These are phyloP conservation scores for Zaprionus vittiger DNA, from an alignment of 1,140 invertebrate species.

Conservation along the genomic window DNA sequence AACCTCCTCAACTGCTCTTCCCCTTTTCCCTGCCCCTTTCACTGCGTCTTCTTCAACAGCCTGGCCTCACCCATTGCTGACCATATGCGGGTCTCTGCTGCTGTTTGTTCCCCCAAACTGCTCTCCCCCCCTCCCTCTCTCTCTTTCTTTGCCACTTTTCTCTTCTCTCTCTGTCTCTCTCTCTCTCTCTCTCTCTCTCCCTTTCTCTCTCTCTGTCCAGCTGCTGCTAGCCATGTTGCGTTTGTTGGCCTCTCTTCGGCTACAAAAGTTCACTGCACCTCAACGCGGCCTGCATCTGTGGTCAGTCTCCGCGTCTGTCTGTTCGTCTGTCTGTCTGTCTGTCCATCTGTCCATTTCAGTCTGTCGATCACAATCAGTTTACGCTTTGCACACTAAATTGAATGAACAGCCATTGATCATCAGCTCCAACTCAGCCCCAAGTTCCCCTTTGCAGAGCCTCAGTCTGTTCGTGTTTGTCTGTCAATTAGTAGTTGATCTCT, in stretches of 20 bases:
- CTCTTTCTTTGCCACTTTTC: not conserved
- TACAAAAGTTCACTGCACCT: constrained; percentile 44
- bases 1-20: not conserved
- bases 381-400: constrained; percentile 77
- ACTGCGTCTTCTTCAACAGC: not conserved
- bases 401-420: constrained; percentile 75
- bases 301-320: constrained; percentile 40
- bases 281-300: constrained; percentile 50
- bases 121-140: not conserved
- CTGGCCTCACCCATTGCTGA: constrained; percentile 34
- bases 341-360: constrained; percentile 33
- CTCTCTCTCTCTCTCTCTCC: not conserved
- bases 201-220: not conserved
- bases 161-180: no score
- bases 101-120: not conserved
- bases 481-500: constrained; percentile 45
- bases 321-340: constrained; percentile 20
- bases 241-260: constrained; percentile 70
- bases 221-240: constrained; percentile 59
- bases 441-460: not conserved
- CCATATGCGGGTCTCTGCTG: constrained; percentile 53
- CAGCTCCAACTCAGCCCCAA: constrained; percentile 19
- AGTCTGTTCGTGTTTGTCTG: constrained; percentile 21
- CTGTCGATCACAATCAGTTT: constrained; percentile 77
- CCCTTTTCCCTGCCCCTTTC: not conserved